phyloP scores from a whole-genome alignment of 2,888 invertebrate species.

The Antheraea assamensis region DNA sequence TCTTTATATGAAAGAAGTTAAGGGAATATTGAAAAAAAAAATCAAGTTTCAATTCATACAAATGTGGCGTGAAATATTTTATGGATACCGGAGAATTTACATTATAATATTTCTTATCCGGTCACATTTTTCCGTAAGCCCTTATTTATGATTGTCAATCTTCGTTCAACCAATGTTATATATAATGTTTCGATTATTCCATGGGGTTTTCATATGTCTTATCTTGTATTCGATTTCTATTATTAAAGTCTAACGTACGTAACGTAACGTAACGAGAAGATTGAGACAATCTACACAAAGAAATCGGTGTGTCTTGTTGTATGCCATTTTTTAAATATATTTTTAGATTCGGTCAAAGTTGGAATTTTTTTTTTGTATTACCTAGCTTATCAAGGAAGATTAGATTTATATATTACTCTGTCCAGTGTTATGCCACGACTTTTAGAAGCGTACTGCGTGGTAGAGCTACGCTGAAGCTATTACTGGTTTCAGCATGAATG shows the following conservation, averaged over 20 bases:
- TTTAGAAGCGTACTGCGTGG: too few species aligned
- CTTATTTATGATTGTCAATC: not conserved
- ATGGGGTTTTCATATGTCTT: not conserved
- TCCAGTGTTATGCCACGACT: too few species aligned
- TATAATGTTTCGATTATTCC: not conserved
- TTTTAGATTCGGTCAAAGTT: too few species aligned
- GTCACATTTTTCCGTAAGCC: not conserved
- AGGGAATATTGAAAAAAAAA: constrained; percentile 12
- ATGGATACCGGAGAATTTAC: constrained; percentile 9
- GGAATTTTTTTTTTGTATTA: too few species aligned
- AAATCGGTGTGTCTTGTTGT: too few species aligned
- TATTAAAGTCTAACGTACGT: not conserved
- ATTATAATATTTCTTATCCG: constrained; percentile 9
- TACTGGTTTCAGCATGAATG: too few species aligned
- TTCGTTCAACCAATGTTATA: not conserved
- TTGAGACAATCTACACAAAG: not conserved
- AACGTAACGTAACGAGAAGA: not conserved
- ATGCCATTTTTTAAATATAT: too few species aligned
- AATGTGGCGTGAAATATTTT: constrained; percentile 21
- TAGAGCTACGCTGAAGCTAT: too few species aligned
- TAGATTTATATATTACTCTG: too few species aligned
- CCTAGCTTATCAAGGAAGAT: too few species aligned
- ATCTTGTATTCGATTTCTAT: not conserved
- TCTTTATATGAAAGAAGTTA: not conserved
- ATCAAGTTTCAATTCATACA: constrained; percentile 16